phyloP scores from a whole-genome alignment of 2,888 invertebrate genomes.

The Zhuqinia jingwanae region DNA sequence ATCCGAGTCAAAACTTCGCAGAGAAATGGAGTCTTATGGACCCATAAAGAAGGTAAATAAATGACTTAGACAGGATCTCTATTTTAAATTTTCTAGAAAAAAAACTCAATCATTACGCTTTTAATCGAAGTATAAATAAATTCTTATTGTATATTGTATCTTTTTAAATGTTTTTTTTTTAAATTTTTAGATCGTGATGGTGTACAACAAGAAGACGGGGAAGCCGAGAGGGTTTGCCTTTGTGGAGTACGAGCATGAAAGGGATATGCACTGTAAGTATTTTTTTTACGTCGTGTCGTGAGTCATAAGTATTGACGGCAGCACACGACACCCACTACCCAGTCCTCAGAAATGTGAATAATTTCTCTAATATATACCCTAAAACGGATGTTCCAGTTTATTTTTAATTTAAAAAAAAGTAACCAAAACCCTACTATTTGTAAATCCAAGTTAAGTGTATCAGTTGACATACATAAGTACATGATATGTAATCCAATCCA shows the following conservation, averaged over 20 bases:
- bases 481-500: too few relatives aligned
- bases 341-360: neutral
- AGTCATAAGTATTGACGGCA: neutral
- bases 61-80: neutral
- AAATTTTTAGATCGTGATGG: constrained; percentile 91
- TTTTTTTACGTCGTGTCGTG: neutral
- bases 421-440: too few relatives aligned
- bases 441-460: too few relatives aligned
- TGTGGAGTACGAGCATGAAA: constrained; percentile 99
- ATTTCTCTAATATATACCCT: too few relatives aligned
- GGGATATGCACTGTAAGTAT: constrained; percentile 99
- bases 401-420: too few relatives aligned
- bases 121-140: too few relatives aligned
- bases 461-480: too few relatives aligned
- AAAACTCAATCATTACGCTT: too few relatives aligned
- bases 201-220: constrained; percentile 91
- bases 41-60: constrained; percentile 95
- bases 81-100: neutral
- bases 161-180: constrained; percentile 42
- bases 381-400: too few relatives aligned
- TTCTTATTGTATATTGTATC: neutral
- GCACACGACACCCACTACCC: neutral
- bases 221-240: constrained; percentile 98
- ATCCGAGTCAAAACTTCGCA: constrained; percentile 96
- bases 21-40: constrained; percentile 99